Evolutionary conservation across 2,113 vertebrate species (phyloP).

Genomic region (Halcyon malimbica): DNA sequence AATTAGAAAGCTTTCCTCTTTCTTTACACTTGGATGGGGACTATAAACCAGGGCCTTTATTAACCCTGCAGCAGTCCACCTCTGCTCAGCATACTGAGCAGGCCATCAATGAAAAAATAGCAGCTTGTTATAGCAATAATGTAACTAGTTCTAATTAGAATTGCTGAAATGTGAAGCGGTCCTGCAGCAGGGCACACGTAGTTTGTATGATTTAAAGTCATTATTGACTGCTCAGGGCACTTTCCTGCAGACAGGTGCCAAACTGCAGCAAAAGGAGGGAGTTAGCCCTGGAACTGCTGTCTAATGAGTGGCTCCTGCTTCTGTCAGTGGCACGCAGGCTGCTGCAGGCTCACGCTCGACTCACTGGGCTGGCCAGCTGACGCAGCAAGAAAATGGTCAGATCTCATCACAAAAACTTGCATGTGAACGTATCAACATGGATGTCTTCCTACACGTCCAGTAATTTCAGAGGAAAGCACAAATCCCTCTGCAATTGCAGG

Average conservation of each 20-base stretch:
- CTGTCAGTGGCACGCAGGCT: fast-evolving
- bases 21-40: neutral
- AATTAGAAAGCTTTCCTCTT: neutral
- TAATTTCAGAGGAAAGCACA: neutral
- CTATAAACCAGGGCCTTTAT: neutral
- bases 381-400: neutral
- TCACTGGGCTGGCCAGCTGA: neutral
- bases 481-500: neutral
- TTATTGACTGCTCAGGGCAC: fast-evolving
- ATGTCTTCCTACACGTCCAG: neutral
- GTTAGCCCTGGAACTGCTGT: fast-evolving
- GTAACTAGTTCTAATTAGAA: neutral
- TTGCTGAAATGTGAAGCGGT: neutral
- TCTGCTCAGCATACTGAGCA: neutral
- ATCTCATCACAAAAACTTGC: neutral
- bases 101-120: fast-evolving
- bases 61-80: neutral
- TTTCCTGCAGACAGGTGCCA: neutral
- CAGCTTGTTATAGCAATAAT: too few species aligned
- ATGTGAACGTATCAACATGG: fast-evolving
- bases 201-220: neutral
- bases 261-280: neutral
- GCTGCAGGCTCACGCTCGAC: neutral
- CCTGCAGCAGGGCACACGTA: neutral
- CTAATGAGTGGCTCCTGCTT: fast-evolving